A percentile compares a stretch with the other conserved stretches of the same genome.
These are phyloP conservation scores for Chiloscyllium punctatum DNA, from an alignment of 2,797 vertebrate genomes.

Conservation along the genomic window DNA sequence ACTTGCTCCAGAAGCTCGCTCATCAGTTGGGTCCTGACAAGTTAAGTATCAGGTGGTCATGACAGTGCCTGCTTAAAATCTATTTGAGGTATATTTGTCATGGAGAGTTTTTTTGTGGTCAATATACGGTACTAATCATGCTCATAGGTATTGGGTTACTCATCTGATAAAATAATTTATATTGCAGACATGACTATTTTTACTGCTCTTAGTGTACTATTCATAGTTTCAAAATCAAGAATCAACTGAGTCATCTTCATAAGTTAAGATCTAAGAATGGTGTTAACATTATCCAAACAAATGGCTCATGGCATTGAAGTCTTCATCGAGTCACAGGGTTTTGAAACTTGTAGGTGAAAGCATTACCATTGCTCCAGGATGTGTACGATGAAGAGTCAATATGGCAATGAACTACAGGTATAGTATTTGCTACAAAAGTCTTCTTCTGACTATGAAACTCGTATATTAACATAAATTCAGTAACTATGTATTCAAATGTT, in stretches of 20 bases:
- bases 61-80: constrained; percentile 61
- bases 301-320: background rate
- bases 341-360: background rate
- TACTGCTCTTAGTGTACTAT: background rate
- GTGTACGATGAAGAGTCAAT: background rate
- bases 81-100: constrained; percentile 35
- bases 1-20: constrained; percentile 56
- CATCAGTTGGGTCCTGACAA: constrained; percentile 68
- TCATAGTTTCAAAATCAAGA: constrained; percentile 2
- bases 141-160: background rate
- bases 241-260: constrained; percentile 22
- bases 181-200: constrained; percentile 11
- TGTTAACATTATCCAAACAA: constrained; percentile 21
- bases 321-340: background rate
- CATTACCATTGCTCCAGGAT: background rate
- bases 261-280: constrained; percentile 1
- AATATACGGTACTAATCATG: constrained; percentile 9
- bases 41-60: constrained; percentile 65
- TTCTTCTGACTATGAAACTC: background rate
- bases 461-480: background rate
- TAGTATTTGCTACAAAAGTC: no score
- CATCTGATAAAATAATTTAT: constrained; percentile 36
- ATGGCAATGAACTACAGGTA: background rate
- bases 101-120: constrained; percentile 24
- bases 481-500: background rate